phyloP scores from a whole-genome alignment of 1,140 invertebrate species.

The Himalopsyche phryganea region DNA sequence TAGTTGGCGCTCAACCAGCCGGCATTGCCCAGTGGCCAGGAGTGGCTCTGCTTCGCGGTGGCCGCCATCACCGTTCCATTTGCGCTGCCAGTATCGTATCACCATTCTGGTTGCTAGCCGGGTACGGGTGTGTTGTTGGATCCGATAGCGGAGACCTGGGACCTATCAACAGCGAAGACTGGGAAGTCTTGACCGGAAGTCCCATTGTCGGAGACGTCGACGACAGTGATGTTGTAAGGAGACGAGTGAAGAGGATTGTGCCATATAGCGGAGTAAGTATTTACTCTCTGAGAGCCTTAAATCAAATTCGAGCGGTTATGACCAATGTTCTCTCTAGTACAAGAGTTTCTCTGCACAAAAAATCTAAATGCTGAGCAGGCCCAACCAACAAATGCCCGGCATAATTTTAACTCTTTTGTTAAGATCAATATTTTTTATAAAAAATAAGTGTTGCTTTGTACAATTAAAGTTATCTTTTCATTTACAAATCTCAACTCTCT shows the following conservation, averaged over 20 bases:
- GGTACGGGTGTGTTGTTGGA: conserved; percentile 53
- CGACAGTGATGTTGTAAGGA: conserved; percentile 38
- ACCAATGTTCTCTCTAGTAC: too few species aligned
- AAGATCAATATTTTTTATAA: too few species aligned
- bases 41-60: conserved; percentile 54
- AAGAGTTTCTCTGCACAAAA: too few species aligned
- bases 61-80: conserved; percentile 50
- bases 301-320: too few species aligned
- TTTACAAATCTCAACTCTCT: too few species aligned
- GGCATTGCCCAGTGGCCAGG: conserved; percentile 56
- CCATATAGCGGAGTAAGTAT: conserved; percentile 41
- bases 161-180: conserved; percentile 10
- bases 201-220: conserved; percentile 10
- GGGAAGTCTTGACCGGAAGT: conserved; percentile 12
- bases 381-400: too few species aligned
- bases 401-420: too few species aligned
- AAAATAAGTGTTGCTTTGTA: too few species aligned
- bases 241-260: conserved; percentile 48
- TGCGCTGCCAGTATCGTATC: conserved; percentile 60
- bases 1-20: conserved; percentile 51
- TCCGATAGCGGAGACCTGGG: background rate
- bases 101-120: conserved; percentile 56
- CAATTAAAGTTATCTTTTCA: too few species aligned
- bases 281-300: too few species aligned
- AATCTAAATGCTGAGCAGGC: too few species aligned